Conservation (phyloP, 2,888 invertebrate genomes). For the Diadromus collaris region DNA sequence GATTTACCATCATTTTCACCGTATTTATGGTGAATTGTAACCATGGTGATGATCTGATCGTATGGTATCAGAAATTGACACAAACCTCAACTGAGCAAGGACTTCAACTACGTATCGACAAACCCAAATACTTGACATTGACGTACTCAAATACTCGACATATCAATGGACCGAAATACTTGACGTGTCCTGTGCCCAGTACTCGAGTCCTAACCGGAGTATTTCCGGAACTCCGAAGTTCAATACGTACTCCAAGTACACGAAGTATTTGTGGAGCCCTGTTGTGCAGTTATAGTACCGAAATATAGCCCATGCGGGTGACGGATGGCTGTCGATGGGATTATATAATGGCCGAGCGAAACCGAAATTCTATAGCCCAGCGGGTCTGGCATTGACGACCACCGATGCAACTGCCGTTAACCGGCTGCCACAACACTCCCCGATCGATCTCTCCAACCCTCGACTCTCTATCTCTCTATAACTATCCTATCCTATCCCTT, state of each 20-base stretch:
- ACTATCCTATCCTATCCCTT: slow-evolving; percentile 17
- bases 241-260: neutral
- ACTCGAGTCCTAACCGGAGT: neutral
- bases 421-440: slow-evolving; percentile 27
- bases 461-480: slow-evolving; percentile 26
- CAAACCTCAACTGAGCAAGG: neutral
- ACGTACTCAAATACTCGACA: neutral
- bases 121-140: neutral
- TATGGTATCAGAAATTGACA: neutral
- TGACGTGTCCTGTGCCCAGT: too few species aligned
- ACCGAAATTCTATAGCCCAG: slow-evolving; percentile 40
- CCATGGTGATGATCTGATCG: too few species aligned
- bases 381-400: slow-evolving; percentile 48
- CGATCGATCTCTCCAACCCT: slow-evolving; percentile 41
- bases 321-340: slow-evolving; percentile 54
- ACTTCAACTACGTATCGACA: neutral
- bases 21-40: neutral
- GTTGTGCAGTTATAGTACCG: neutral
- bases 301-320: slow-evolving; percentile 38
- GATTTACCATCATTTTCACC: neutral
- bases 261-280: neutral
- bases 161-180: too few species aligned
- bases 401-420: slow-evolving; percentile 46
- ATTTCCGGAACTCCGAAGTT: neutral
- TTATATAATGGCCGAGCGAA: slow-evolving; percentile 53